Conservation (phyloP, 1,140 invertebrate species). For the Pinna nobilis region DNA sequence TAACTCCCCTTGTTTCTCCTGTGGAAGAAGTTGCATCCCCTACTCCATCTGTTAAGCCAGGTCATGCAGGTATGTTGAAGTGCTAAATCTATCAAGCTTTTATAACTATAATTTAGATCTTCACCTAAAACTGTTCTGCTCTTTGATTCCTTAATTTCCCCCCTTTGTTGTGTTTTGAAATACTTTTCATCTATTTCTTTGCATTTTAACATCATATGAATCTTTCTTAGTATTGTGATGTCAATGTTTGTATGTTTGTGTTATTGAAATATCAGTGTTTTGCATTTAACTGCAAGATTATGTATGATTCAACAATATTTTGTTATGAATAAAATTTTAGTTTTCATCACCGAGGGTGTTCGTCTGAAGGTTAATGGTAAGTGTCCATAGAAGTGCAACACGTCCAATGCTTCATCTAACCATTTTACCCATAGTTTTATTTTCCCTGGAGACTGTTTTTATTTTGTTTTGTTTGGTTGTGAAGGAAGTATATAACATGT, state of each 20-base stretch:
- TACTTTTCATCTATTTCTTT: no score
- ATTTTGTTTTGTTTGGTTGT: no score
- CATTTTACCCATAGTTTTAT: no score
- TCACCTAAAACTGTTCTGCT: neutral
- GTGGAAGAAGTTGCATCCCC: neutral
- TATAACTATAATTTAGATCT: neutral
- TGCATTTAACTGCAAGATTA: no score
- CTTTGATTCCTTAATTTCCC: neutral
- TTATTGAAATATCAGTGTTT: no score
- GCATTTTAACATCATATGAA: no score
- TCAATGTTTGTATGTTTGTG: no score
- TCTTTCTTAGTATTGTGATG: no score
- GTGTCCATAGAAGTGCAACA: neutral
- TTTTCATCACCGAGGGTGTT: conserved; percentile 11
- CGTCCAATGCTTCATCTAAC: no score
- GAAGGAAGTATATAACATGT: no score
- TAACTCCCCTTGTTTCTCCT: neutral
- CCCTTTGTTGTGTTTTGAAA: neutral
- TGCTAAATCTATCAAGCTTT: neutral
- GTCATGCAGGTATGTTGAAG: neutral
- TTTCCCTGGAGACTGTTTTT: no score
- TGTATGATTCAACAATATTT: no score
- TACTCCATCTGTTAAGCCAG: conserved; percentile 2
- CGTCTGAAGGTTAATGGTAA: neutral
- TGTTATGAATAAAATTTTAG: conserved; percentile 7